These are phyloP conservation scores for Syrphus vitripennis DNA, from an alignment of 2,888 invertebrate species.

Conservation along the genomic window DNA sequence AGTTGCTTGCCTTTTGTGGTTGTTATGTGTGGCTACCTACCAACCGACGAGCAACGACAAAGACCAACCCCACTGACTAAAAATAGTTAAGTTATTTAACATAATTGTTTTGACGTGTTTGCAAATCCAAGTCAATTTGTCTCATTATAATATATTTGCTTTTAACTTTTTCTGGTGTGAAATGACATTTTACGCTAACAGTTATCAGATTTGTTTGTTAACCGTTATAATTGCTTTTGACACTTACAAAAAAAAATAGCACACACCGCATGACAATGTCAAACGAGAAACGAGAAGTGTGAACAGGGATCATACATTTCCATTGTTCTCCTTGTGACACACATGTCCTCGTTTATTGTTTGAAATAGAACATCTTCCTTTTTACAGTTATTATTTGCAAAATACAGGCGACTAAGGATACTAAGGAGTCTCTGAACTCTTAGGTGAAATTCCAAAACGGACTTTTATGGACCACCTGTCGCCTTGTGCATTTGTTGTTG, in stretches of 20 bases:
- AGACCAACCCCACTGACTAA: not conserved
- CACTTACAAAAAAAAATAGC: constrained; percentile 9
- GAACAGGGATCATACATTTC: constrained; percentile 30
- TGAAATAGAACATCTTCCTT: constrained; percentile 26
- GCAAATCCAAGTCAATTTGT: constrained; percentile 54
- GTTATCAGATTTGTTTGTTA: constrained; percentile 38
- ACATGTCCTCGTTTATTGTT: constrained; percentile 33
- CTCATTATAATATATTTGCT: too few relatives aligned
- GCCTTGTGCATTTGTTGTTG: constrained; percentile 44
- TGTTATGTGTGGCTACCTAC: not conserved
- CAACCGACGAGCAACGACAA: too few relatives aligned
- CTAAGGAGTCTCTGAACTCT: constrained; percentile 59
- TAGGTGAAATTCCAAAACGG: constrained; percentile 76
- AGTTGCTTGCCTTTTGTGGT: constrained; percentile 8
- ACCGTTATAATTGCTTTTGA: constrained; percentile 45
- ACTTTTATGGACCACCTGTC: constrained; percentile 79
- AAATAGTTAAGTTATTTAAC: not conserved
- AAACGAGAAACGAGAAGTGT: constrained; percentile 8
- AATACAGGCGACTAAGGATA: constrained; percentile 69
- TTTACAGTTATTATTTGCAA: constrained; percentile 6
- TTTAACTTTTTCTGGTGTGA: not conserved
- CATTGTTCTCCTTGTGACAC: constrained; percentile 29
- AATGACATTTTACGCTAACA: constrained; percentile 20
- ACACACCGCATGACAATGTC: not conserved
- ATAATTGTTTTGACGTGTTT: constrained; percentile 59